phyloP scores from a whole-genome alignment of 2,797 vertebrate genomes.

The Antennarius maculatus region DNA sequence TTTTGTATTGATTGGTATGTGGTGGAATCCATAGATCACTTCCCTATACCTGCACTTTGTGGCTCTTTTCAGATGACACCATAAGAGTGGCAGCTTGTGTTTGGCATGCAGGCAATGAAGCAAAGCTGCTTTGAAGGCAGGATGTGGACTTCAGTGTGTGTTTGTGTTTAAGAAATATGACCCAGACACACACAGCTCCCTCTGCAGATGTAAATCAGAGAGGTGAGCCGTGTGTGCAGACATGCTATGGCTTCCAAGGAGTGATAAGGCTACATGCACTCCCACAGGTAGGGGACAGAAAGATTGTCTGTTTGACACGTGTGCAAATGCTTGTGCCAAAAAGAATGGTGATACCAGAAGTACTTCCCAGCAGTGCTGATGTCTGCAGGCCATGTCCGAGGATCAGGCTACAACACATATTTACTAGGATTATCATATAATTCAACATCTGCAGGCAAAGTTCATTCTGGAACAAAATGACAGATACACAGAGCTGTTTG shows the following conservation, averaged over 20 bases:
- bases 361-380: conserved; percentile 27
- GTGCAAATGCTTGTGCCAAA: neutral
- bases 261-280: conserved; percentile 10
- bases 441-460: conserved; percentile 27
- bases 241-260: conserved; percentile 15
- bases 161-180: conserved; percentile 17
- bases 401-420: conserved; percentile 27
- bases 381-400: conserved; percentile 6
- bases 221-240: conserved; percentile 30
- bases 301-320: conserved; percentile 23
- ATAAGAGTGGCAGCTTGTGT: conserved; percentile 20
- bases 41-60: conserved; percentile 9
- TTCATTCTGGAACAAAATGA: neutral
- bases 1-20: neutral
- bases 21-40: neutral
- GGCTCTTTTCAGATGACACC: conserved; percentile 7
- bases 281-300: neutral
- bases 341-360: neutral
- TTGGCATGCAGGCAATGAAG: conserved; percentile 35
- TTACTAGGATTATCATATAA: conserved; percentile 31
- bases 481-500: neutral
- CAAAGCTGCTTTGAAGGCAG: conserved; percentile 35
- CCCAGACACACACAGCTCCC: conserved; percentile 6
- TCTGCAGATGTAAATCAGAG: conserved; percentile 37
- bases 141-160: neutral